Percentiles rank a stretch among this genome's conserved stretches.
phyloP scores from a whole-genome alignment of 2,113 vertebrate genomes.

The Steatornis caripensis region DNA sequence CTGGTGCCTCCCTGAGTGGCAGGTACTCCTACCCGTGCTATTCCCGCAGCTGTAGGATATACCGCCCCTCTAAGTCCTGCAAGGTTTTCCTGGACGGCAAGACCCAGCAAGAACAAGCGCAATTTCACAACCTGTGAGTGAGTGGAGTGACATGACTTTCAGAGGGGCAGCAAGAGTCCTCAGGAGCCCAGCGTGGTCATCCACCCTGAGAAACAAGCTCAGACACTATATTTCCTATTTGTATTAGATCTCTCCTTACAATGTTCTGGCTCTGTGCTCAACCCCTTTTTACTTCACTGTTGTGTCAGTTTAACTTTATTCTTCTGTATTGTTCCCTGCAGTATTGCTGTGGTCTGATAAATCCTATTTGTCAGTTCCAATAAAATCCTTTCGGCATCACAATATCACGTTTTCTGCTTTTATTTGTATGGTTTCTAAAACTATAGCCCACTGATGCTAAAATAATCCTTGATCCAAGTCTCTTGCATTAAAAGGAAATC shows the following conservation, averaged over 20 bases:
- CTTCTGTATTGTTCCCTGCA: not conserved
- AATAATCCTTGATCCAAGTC: not conserved
- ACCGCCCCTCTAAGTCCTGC: not conserved
- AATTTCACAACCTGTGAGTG: not conserved
- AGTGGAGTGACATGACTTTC: not conserved
- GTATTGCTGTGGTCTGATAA: not conserved
- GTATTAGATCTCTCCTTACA: not conserved
- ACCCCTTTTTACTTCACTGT: not conserved
- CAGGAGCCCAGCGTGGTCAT: not conserved
- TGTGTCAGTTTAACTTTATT: not conserved
- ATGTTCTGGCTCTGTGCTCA: not conserved
- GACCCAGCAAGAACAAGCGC: not conserved
- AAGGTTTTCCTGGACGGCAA: no score
- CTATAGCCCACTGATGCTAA: not conserved
- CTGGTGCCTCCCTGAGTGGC: accelerated
- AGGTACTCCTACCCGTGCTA: not conserved
- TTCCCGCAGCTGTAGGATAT: not conserved
- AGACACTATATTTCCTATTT: not conserved
- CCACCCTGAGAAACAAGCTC: not conserved
- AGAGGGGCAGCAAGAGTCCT: not conserved
- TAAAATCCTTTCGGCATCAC: not conserved
- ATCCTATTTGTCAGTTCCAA: not conserved
- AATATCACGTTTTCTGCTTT: not conserved
- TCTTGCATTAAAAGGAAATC: not conserved
- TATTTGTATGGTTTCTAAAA: not conserved